Base-by-base conservation (phyloP, 2,888 invertebrate genomes). In the Rhamphomyia laevipes region DNA sequence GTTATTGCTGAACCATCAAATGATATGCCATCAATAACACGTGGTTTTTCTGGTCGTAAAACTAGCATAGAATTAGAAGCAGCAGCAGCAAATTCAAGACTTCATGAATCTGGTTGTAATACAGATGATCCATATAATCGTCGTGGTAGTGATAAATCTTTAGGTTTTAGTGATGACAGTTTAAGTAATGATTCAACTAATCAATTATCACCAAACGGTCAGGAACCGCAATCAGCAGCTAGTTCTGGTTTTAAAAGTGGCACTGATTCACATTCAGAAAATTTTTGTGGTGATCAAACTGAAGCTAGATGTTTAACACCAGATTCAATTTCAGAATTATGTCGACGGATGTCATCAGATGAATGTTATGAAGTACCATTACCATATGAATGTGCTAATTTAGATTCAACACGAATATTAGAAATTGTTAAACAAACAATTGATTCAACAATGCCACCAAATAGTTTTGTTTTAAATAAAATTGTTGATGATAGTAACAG, bases 401-500 rank as follows among this genome's bases (percentile, higher is more conserved):
- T 89, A 43, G 86, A 87, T 60, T 81, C 86, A 1, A 81, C 82
- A 43, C 81, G 86, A 48, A 89, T 91, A 53, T 76, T 91, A 12
- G 85, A 85, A 56, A 73, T 89, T 57, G 75, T 91, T 1, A 87
- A 86, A 64, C 80, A 84, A 58, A 82, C 85, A 1, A 86, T 90
- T 6, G 86, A 85, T 58, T 81, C 81, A 1, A 80, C 82, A 55
- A 83, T 87, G 45, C 85, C 87, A 0, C 86, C 87, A 13, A 80
- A 79, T 61, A 74, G 77, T 16, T 78, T 78, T 56, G 71, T 77
- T 41, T 72, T 78, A 51, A 75, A 77, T 53, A 66, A 64, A 51
- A 70, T 69, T 45, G 67, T 67, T 45, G 71, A 74, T 47, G 64
- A 72, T 48, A 56, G 56, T 43, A 40, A 63, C 46, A 55, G 54